Base-by-base conservation (phyloP, 1,140 invertebrate species). In the Meloidogyne floridensis region DNA sequence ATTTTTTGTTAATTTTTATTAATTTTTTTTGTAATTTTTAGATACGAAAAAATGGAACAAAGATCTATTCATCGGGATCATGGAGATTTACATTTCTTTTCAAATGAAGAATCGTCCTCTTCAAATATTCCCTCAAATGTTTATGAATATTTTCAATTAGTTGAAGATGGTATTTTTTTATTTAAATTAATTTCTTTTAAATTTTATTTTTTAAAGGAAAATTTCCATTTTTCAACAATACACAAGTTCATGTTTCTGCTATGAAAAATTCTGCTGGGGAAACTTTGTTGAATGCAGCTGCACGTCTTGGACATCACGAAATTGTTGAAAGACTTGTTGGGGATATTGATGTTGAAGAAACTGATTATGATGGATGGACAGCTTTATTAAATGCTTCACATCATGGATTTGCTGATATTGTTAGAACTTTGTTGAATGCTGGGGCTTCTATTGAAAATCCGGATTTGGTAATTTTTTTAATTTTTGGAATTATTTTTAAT, bases 381-480 rank as follows among this genome's bases (percentile, higher is more conserved):
- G 93, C 96, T 4, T 90, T 98, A 65, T 91, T 96, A 71, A 95
- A 94, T 91, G 95, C 96, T 11, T 93, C 96, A 0, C 96, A 96
- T 87, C 94, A 95, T 88, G 96, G 96, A 0, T 93, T 95, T 90
- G 91, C 93, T 20, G 93, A 95, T 82, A 93, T 97, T 72, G 94
- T 94, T 42, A 91, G 93, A 75, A 93, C 95, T 86, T 91, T 98
- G 9, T 89, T 98, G 6, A 95, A 97, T 84, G 93, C 95, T 90
- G 94, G 94, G 47, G 95, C 95, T 2, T 91, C 93, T 71, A 93
- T 98, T 72, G 95, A 98, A 88, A 94, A 97, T 84, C 93, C 94
- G 85, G 96, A 99, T 90, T 94, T 96, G 93, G 77, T 79, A n/a
- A 20, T 74, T 54, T n/a, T 65, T 2, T 65, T n/a, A 59, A 13